Evolutionary conservation across 2,797 vertebrate species (phyloP), one percentile per base, ranked within the genome.

Genomic region (Pristis pectinata): DNA sequence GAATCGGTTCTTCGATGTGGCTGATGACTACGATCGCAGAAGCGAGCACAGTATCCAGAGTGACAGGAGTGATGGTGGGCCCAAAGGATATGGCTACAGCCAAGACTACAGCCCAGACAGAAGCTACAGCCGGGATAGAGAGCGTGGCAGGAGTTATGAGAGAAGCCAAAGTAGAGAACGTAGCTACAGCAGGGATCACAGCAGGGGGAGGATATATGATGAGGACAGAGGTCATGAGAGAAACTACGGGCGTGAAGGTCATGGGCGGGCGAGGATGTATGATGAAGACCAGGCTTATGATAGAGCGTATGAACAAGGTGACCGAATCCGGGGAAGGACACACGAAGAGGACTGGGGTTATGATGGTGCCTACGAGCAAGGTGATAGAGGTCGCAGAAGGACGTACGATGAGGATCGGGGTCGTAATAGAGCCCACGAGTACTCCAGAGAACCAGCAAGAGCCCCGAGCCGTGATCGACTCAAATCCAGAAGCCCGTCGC

Each of bases 11-110:
- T 98, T 99, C 94, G 98, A 97, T 94, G 96, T 96, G 8, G 96
- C 97, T 95, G 98, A 99, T 95, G 98, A 98, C 96, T 98, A 99
- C 30, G 99, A 99, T 0, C 97, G 97, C 61, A 97, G 96, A 96
- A 99, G 98, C 24, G 96, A 97, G 93, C 98, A 97, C 59, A 97
- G 97, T 0, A 97, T 96, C 74, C 98, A 97, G 0, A 98, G 98
- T 0, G 98, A 99, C 95, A 97, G 97, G 19, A 98, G 97, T 95
- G 97, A 96, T 5, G 96, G 97, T 4, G 98, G 97, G 0, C 97
- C 97, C 0, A 97, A 97, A 5, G 96, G 97, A 17, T 94, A 95
- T 0, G 95, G 96, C 95, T 96, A 96, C n/a, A 96, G 96, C 95
- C 95, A 96, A 44, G 96, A 97, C 93, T 97, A 97, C 95, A 98